Conservation (phyloP, 2,113 vertebrate species). For the Semnopithecus entellus region DNA sequence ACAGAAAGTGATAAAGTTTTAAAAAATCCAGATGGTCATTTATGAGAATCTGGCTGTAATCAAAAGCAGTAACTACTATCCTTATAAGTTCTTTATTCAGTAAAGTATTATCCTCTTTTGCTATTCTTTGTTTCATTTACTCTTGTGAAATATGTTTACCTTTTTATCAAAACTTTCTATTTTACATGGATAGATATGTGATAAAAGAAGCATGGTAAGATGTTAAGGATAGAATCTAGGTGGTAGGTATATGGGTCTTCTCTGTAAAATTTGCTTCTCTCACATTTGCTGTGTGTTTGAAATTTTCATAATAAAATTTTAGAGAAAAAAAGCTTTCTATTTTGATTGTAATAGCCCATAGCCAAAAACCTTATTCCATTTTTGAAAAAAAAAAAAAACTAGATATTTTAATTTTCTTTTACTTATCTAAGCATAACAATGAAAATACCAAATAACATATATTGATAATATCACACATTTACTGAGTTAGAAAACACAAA, state of each 20-base stretch:
- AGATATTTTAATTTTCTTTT: constrained; percentile 62
- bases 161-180: constrained; percentile 60
- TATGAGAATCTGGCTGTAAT: constrained; percentile 72
- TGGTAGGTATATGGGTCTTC: neutral
- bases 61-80: constrained; percentile 69
- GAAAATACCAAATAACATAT: constrained; percentile 22
- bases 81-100: constrained; percentile 72
- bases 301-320: constrained; percentile 16
- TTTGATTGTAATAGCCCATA: neutral
- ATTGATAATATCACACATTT: neutral
- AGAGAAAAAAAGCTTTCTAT: neutral
- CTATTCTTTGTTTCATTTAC: constrained; percentile 71
- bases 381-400: constrained; percentile 21
- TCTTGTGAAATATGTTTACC: constrained; percentile 62
- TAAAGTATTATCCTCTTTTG: constrained; percentile 73
- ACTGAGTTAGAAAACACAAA: constrained; percentile 35
- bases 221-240: neutral
- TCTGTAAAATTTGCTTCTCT: neutral
- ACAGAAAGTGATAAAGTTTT: constrained; percentile 81
- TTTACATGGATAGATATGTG: neutral
- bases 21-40: constrained; percentile 73
- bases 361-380: neutral
- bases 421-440: constrained; percentile 48
- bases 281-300: constrained; percentile 49
- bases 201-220: neutral